Base-by-base conservation (phyloP, 2,113 vertebrate genomes). In the Labrus mixtus region DNA sequence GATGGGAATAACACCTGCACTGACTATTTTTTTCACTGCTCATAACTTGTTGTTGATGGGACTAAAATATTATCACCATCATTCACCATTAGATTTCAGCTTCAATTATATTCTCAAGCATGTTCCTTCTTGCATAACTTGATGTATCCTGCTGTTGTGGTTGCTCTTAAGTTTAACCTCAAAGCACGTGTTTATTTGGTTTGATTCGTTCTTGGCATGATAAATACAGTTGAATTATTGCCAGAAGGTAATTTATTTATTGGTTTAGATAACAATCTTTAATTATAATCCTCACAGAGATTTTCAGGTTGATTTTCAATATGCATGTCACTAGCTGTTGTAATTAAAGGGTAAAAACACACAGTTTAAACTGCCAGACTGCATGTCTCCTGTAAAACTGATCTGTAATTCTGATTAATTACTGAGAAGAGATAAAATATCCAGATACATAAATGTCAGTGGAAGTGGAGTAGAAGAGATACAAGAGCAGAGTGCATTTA, bases 101-200 rank as follows among this genome's bases (percentile, higher is more conserved):
- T 43, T 23, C 55, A 48, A 73, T 37, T 62, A n/a, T 17, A 63
- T 48, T 17, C 46, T 17, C 20, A 62, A 83, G 78, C 85, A 46
- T 78, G 89, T 78, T 76, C 22, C 62, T 45, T 76, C 79, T 68
- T 56, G 77, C 73, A 22, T 33, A 25, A 60, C 61, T 25, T 39
- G 16, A 67, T 53, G 41, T 15, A 25, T 70, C 61, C 71, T 58
- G 45, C 54, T 64, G 45, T 75, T 78, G 53, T 57, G 70, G 58
- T 56, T 53, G 71, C 41, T 13, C 11, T 11, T 37, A 48, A 25
- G 50, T 19, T 22, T 67, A 2, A 51, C 68, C 36, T 56, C 51
- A 17, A 36, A 78, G 67, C 53, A n/a, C 41, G 43, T 51, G 33
- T 60, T 23, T 57, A 12, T 51, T 53, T 33, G 37, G 0, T 43